A percentile compares a stretch with the other conserved stretches of the same genome.
Conservation (phyloP, 2,888 invertebrate genomes). For the Dilophus febrilis region DNA sequence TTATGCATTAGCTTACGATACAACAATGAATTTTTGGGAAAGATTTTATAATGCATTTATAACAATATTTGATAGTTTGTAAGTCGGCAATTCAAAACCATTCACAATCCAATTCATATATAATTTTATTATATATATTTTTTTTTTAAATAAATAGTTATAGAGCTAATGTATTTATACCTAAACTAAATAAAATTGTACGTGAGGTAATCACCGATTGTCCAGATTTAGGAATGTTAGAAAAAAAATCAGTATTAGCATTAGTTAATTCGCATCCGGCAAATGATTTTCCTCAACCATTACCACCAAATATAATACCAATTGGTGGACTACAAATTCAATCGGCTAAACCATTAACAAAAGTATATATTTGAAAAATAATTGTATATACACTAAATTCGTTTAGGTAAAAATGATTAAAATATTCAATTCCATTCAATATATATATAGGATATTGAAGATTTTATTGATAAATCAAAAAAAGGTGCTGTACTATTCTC, state of each 20-base stretch:
- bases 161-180: background rate
- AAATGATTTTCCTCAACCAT: conserved; percentile 19
- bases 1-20: conserved; percentile 9
- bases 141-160: too few species aligned
- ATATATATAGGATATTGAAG: conserved; percentile 15
- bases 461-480: conserved; percentile 17
- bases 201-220: background rate
- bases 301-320: conserved; percentile 24
- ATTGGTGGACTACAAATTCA: conserved; percentile 25
- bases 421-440: background rate
- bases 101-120: too few species aligned
- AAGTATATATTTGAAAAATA: conserved; percentile 4
- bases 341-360: conserved; percentile 16
- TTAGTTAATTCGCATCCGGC: conserved; percentile 23
- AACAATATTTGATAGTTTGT: conserved; percentile 13
- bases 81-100: too few species aligned
- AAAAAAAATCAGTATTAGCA: conserved; percentile 14
- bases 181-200: background rate
- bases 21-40: conserved; percentile 16
- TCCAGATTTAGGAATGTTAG: conserved; percentile 11
- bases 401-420: too few species aligned
- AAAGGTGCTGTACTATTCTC: conserved; percentile 24
- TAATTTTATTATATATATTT: too few species aligned
- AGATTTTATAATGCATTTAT: conserved; percentile 15
- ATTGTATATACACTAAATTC: too few species aligned